Evolutionary conservation across 2,797 vertebrate genomes (phyloP), one percentile per base, ranked within the genome.

Genomic region (Mallotus villosus): DNA sequence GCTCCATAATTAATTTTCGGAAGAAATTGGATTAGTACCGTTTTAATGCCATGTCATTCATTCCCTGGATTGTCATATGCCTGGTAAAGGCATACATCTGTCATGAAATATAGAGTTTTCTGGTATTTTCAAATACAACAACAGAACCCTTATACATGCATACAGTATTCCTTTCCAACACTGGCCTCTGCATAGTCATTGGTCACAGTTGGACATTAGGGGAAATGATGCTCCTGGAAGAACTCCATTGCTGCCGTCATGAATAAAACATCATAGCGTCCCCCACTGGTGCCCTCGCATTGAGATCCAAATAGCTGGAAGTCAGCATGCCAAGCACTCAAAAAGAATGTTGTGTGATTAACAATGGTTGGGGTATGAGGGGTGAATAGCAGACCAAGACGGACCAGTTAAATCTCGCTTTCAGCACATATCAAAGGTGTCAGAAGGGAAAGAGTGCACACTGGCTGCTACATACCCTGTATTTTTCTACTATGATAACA

Each of bases 331-430:
- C 73, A 51, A 74, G 80, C 80, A 73, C 85, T 88, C 74, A 72
- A 76, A 81, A 68, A 86, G 83, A 89, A 89, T 80, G 75, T 77
- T 59, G 53, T 81, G 83, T 91, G 88, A 90, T 91, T 90, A 90
- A 85, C 86, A 80, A 78, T 77, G 76, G 73, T 37, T 75, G 9
- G 24, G 70, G 46, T 80, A 73, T 76, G 82, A 78, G 78, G 84
- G 37, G 81, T 77, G 74, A 80, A 72, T 82, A 85, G 76, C 73
- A 61, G 77, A 78, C 68, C 72, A 80, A 76, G 77, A 69, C 60
- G 27, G 70, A 78, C 68, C 69, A 70, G 67, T 78, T 78, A 66
- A 78, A 85, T 77, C 51, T 62, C 61, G 71, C 74, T 80, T 85
- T 70, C 78, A 80, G 55, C 72, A 70, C 2, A 9, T 79, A 71